phyloP scores from a whole-genome alignment of 1,140 invertebrate genomes.

The Rhopalosiphum padi region DNA sequence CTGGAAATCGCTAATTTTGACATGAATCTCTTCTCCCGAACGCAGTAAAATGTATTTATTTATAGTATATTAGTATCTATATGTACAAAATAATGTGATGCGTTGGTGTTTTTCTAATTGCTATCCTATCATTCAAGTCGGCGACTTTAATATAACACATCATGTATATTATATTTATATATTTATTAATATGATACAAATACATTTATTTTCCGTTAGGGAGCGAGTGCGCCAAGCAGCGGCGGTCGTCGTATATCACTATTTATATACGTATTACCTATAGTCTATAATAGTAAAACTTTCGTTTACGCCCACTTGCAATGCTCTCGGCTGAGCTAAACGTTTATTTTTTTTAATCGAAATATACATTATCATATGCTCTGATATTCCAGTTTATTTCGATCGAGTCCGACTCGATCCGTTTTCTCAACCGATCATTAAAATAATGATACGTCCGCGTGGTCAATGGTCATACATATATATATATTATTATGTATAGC shows the following conservation, averaged over 20 bases:
- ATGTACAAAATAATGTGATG: not conserved
- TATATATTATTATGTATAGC: no score
- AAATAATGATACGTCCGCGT: constrained; percentile 9
- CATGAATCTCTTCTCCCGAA: not conserved
- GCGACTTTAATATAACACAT: not conserved
- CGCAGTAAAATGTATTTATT: not conserved
- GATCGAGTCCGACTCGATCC: not conserved
- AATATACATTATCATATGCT: not conserved
- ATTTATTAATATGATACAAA: not conserved
- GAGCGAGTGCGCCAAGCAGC: no score
- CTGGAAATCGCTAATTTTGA: not conserved
- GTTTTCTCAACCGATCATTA: not conserved
- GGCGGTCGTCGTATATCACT: not conserved
- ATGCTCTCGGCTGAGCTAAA: not conserved
- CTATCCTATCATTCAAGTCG: not conserved
- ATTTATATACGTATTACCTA: not conserved
- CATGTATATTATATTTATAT: no score
- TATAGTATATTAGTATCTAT: not conserved
- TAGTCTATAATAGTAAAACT: not conserved
- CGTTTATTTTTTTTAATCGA: constrained; percentile 8
- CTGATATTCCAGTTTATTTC: not conserved
- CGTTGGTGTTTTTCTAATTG: not conserved
- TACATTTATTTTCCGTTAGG: not conserved
- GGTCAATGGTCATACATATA: no score
- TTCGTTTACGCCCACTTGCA: not conserved